Evolutionary conservation across 2,113 vertebrate species (phyloP).

Genomic region (Carollia perspicillata): DNA sequence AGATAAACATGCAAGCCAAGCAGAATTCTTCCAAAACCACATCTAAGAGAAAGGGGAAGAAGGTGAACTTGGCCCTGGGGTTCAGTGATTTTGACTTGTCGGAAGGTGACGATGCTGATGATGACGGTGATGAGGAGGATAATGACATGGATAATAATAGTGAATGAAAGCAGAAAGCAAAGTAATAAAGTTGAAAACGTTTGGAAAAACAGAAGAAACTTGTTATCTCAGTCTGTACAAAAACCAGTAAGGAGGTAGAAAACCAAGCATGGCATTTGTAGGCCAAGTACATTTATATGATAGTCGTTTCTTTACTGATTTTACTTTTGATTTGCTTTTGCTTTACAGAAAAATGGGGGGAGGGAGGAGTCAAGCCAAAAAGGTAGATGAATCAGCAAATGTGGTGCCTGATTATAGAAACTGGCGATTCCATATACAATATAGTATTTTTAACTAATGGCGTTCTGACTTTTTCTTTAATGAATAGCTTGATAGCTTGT

Average conservation of each 20-base stretch:
- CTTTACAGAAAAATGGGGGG: constrained; percentile 68
- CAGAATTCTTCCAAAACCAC: constrained; percentile 94
- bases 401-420: constrained; percentile 83
- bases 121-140: constrained; percentile 80
- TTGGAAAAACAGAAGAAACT: constrained; percentile 68
- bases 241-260: constrained; percentile 75
- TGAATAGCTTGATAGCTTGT: constrained; percentile 50
- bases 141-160: constrained; percentile 85
- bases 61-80: constrained; percentile 93
- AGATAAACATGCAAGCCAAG: constrained; percentile 95
- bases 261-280: constrained; percentile 55
- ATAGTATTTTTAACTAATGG: constrained; percentile 58
- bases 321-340: constrained; percentile 73
- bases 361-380: constrained; percentile 41
- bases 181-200: constrained; percentile 74
- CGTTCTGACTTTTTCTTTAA: constrained; percentile 62
- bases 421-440: constrained; percentile 61
- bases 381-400: constrained; percentile 65
- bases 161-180: constrained; percentile 81
- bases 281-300: constrained; percentile 72
- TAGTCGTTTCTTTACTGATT: constrained; percentile 66
- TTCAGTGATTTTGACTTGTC: constrained; percentile 90
- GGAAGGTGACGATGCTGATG: constrained; percentile 84
- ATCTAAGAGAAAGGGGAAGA: constrained; percentile 92
- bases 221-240: constrained; percentile 80